Evolutionary conservation across 2,888 invertebrate genomes (phyloP), one percentile per base, ranked within the genome.

Genomic region (Disparrhopalites patrizii): DNA sequence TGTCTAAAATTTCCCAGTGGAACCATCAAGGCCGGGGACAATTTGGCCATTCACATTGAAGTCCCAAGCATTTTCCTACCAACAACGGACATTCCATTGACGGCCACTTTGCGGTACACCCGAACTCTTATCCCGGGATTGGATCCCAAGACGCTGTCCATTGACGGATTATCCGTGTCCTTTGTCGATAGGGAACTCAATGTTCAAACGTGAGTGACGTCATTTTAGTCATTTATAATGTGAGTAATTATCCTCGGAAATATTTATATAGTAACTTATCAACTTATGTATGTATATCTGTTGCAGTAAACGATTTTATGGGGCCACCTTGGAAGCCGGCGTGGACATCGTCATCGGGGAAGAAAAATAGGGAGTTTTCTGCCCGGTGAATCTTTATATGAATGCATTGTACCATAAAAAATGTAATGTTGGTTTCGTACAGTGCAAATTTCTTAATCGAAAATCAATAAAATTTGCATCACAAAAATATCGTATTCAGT

Each of bases 71-170:
- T 51, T n/a, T 68, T 73, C 62, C 23, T 75, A 15, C 31, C 40
- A 10, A 62, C 61, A 5, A 28, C 69, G 4, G 56, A 52, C 13
- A 68, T 66, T 15, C 71, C 63, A 55, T 54, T 61, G 3, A 62
- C 56, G 2, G 25, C 70, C 25, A 51, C 67, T 27, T 33, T 75
- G 2, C 62, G 62, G 2, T 75, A 75, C 67, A 60, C 50, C 10
- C 67, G 75, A 5, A 70, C 70, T n/a, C 63, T 72, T 36, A n/a
- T 70, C 13, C 71, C 73, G 30, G 68, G 65, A 36, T 54, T 65
- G 25, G 73, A 75, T 47, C 68, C 69, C 7, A 71, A 66, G 58
- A 63, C 67, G 4, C 51, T 75, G n/a, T 23, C 62, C 10, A 18
- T 75, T 7, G 70, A 71, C 30, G 43, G 13, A n/a, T 33, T 75